These are phyloP conservation scores for Sorex maritimensis DNA, from an alignment of 2,797 vertebrate species.

Conservation along the genomic window DNA sequence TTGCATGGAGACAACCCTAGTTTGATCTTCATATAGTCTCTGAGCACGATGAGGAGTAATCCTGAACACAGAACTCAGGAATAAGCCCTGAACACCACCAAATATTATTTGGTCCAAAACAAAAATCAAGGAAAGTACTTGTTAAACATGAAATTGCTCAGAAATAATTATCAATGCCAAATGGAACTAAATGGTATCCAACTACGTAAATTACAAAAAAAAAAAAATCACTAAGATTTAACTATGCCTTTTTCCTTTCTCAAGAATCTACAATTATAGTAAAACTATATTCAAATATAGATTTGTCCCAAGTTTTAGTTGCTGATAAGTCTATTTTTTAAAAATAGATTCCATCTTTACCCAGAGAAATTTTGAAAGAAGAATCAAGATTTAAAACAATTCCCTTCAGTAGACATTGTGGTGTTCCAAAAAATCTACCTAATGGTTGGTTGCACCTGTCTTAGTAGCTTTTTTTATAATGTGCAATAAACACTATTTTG, in stretches of 20 bases:
- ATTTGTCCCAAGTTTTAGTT: constrained; percentile 16
- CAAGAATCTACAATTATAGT: constrained; percentile 50
- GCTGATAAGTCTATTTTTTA: constrained; percentile 44
- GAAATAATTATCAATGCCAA: constrained; percentile 26
- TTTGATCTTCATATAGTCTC: too few species aligned
- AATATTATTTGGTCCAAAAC: too few species aligned
- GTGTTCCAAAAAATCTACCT: constrained; percentile 48
- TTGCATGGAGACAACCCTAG: too few species aligned
- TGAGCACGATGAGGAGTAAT: too few species aligned
- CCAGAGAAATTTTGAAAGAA: background rate
- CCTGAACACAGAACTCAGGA: too few species aligned
- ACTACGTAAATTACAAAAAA: background rate
- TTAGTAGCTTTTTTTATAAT: constrained; percentile 48
- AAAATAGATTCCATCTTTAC: constrained; percentile 52
- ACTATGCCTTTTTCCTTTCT: constrained; percentile 12
- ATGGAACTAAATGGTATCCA: constrained; percentile 42
- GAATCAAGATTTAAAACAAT: background rate
- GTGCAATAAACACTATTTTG: constrained; percentile 36
- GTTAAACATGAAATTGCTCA: constrained; percentile 69
- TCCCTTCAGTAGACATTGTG: background rate
- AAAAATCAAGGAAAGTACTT: constrained; percentile 33
- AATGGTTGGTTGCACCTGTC: background rate
- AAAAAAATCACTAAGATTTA: constrained; percentile 66
- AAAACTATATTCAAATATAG: constrained; percentile 24
- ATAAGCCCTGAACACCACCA: too few species aligned